Base-by-base conservation (phyloP, 2,888 invertebrate genomes). In the Athrips mouffetella region DNA sequence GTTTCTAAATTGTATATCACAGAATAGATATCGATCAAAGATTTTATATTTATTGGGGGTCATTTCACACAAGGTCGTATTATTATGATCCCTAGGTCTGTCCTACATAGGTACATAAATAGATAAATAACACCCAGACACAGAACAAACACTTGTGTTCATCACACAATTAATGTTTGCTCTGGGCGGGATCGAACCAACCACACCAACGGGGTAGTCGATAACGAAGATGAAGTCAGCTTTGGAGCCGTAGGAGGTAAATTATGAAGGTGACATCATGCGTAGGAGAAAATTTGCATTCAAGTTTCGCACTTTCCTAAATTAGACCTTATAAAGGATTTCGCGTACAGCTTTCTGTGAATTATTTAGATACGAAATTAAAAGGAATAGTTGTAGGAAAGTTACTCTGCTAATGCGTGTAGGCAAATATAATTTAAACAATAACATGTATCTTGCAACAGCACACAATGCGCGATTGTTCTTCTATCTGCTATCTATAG, bases 401-500 rank as follows among this genome's bases (percentile, higher is more conserved):
- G n/a, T 42, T 30, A 13, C 48, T 48, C 15, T 44, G 50, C 39
- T 51, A 44, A 16, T 33, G 16, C 15, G 5, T 33, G 18, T 15
- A 2, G 15, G 1, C 27, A 27, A 25, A 13, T 41, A 21, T 16
- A 11, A 15, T n/a, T 15, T 29, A 29, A 42, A 42, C 42, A 29
- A 29, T 18, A 50, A 37, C 48, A 48, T 50, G 40, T 33, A 42
- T 20, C 47, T 47, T 45, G 40, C 41, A 40, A 45, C 44, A 33
- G 29, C 10, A 41, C 16, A 71, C 70, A 77, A 74, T 72, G 59
- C 63, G 59, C 61, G 62, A 63, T 68, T 67, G 60, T 65, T 66
- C 61, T 64, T 62, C 60, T 62, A 35, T 35, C 23, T 57, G 52
- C 58, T 55, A 33, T 55, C 64, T 53, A 54, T 54, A 58, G 57